A percentile compares a stretch with the other conserved stretches of the same genome.
These are phyloP conservation scores for Idaea aversata DNA, from an alignment of 2,888 invertebrate species.

Conservation along the genomic window DNA sequence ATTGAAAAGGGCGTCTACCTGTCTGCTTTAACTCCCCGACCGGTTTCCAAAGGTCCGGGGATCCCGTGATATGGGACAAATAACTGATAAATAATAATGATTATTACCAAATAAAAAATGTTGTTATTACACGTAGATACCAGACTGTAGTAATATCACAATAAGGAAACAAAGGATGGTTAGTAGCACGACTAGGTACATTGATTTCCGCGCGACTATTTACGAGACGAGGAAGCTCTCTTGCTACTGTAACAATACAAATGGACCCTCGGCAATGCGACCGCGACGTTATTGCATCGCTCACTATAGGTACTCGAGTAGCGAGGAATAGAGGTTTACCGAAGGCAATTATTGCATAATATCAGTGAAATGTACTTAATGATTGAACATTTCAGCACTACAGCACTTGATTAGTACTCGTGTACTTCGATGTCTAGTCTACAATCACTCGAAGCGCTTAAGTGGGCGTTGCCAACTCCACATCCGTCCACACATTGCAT, in stretches of 20 bases:
- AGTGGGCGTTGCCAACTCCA: no score
- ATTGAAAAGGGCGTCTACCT: no score
- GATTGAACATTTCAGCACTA: slow-evolving; percentile 25
- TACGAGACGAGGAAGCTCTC: slow-evolving; percentile 32
- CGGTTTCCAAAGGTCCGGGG: no score
- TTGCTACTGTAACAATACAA: slow-evolving; percentile 36
- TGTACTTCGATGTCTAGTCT: slow-evolving; percentile 8
- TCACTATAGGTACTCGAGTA: slow-evolving; percentile 25
- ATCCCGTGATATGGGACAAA: no score
- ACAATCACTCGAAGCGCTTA: no score
- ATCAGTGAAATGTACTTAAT: slow-evolving; percentile 35
- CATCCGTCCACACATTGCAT: no score
- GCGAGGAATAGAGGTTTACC: slow-evolving; percentile 28
- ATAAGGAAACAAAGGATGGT: slow-evolving; percentile 27
- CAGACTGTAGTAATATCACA: slow-evolving; percentile 10
- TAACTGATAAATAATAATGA: not conserved
- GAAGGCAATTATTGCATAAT: slow-evolving; percentile 30
- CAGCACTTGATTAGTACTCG: slow-evolving; percentile 29
- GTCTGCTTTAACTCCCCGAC: no score
- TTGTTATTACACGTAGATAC: not conserved
- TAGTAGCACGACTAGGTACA: slow-evolving; percentile 18
- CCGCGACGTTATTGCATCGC: slow-evolving; percentile 36
- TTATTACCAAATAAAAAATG: not conserved
- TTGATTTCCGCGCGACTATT: slow-evolving; percentile 36
- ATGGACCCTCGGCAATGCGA: slow-evolving; percentile 27